Evolutionary conservation across 2,113 vertebrate genomes (phyloP), one percentile per base, ranked within the genome.

Genomic region (Oncorhynchus gorbuscha): DNA sequence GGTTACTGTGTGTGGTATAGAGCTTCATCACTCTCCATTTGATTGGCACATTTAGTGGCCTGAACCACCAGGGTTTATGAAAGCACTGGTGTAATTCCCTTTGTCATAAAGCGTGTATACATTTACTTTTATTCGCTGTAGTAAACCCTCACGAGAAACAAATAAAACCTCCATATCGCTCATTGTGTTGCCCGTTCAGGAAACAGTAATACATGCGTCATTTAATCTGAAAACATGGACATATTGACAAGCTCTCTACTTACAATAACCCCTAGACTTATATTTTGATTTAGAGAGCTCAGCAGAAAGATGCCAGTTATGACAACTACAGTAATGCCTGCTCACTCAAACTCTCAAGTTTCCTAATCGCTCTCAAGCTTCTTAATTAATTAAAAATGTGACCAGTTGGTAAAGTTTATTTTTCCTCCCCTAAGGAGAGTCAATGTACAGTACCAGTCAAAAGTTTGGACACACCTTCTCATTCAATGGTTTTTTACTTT

Each of bases 81-180:
- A 91, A 92, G 85, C 82, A 83, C 88, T 79, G 79, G 75, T 83
- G 82, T 87, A 86, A 91, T 93, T 91, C 86, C 77, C 81, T 79
- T 88, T 82, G 88, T 85, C 90, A 85, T 93, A 91, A 93, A 92
- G 92, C 77, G 86, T 84, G 85, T 87, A 86, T 89, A 81, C 87
- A 84, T 90, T 87, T 87, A 67, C 77, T 92, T 93, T 93, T 92
- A 92, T 91, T 88, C 89, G 86, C 83, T 30, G 80, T 83, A 82
- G 83, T 91, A 92, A 93, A 93, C 82, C 82, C 84, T 77, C 87
- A 81, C 74, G 75, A 81, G 76, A 83, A 89, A 87, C 83, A 88
- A 85, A 93, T 94, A 92, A 93, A 93, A 93, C 79, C 5, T 79
- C 89, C 90, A 91, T 91, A 92, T 92, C 90, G 84, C 85, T 85